Evolutionary conservation across 2,888 invertebrate species (phyloP), one percentile per base, ranked within the genome.

Genomic region (Amblyjoppa proteus): DNA sequence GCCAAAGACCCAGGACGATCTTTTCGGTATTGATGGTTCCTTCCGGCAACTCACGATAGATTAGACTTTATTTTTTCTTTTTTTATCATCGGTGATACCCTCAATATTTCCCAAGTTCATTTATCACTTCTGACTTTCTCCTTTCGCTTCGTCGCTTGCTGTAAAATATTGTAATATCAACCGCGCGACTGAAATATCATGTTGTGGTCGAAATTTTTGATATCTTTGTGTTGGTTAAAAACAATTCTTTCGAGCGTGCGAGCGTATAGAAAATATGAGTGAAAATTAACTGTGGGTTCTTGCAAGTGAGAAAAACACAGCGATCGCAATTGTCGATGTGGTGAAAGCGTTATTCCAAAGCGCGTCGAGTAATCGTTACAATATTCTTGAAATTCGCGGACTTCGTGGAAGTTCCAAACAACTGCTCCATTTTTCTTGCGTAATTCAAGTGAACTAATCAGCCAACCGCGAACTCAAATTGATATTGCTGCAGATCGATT

Each of bases 1-100:
- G 92, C 97, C 97, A 86, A 98, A 97, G 92, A 97, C 97, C 89
- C 96, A 97, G 88, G 97, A 98, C 88, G 98, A 98, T 91, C 95
- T 98, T 3, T 98, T 98, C 91, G 98, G 98, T n/a, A 96, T 98
- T 91, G 98, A 98, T 90, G 98, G 98, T 58, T 97, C 98, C 70
- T 98, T 98, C 95, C 96, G 97, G 91, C 97, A 98, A 94, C 95
- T 98, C 82, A 96, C 96, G 90, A 97, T 98, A 91, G 97, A 98
- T 95, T 98, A 95, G 95, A 89, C 31, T 4, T 16, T 31, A 31
- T 25, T 11, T 16, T 4, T 5, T 28, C 6, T 34, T 13, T 25
- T 5, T 61, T 31, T 11, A n/a, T 74, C 34, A 2, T n/a, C 34
- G 31, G 16, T 16, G 31, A 64, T 49, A 31, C 31, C 6, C 51